phyloP scores from a whole-genome alignment of 2,113 vertebrate genomes.

The Calyptommatus sinebrachiatus region DNA sequence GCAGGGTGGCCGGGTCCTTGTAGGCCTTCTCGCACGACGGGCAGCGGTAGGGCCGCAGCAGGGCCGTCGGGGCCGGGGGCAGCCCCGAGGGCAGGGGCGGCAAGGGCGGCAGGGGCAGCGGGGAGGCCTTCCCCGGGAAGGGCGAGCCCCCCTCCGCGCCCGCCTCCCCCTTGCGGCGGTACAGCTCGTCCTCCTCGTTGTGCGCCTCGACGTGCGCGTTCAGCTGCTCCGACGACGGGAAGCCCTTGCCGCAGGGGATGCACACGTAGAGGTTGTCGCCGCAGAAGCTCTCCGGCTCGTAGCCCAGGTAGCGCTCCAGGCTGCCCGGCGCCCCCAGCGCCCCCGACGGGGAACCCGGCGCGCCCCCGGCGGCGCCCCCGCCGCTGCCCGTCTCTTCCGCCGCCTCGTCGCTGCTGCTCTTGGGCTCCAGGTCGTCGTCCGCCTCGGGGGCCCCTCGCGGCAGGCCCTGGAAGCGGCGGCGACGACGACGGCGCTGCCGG shows the following conservation, averaged over 20 bases:
- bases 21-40: conserved; percentile 95
- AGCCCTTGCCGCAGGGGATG: conserved; percentile 97
- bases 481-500: conserved; percentile 79
- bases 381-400: conserved; percentile 86
- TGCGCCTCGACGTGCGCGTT: conserved; percentile 98
- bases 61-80: conserved; percentile 75
- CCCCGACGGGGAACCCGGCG: conserved; percentile 76
- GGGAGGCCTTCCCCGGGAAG: conserved; percentile 75
- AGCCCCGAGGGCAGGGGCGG: conserved; percentile 67
- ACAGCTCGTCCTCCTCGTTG: conserved; percentile 93
- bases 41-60: conserved; percentile 93
- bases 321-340: conserved; percentile 79
- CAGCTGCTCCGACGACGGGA: conserved; percentile 97
- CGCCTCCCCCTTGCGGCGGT: conserved; percentile 69
- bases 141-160: conserved; percentile 73
- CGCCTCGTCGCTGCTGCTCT: conserved; percentile 84
- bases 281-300: conserved; percentile 93
- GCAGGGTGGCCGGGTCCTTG: conserved; percentile 95
- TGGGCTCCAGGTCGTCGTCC: conserved; percentile 89
- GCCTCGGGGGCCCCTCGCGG: conserved; percentile 83
- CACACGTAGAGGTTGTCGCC: conserved; percentile 98
- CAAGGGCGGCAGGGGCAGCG: conserved; percentile 63
- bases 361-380: conserved; percentile 75
- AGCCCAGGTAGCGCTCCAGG: conserved; percentile 89
- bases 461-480: conserved; percentile 58